A percentile compares a stretch with the other conserved stretches of the same genome.
phyloP scores from a whole-genome alignment of 2,797 vertebrate species.

The Adelosebastes latens region DNA sequence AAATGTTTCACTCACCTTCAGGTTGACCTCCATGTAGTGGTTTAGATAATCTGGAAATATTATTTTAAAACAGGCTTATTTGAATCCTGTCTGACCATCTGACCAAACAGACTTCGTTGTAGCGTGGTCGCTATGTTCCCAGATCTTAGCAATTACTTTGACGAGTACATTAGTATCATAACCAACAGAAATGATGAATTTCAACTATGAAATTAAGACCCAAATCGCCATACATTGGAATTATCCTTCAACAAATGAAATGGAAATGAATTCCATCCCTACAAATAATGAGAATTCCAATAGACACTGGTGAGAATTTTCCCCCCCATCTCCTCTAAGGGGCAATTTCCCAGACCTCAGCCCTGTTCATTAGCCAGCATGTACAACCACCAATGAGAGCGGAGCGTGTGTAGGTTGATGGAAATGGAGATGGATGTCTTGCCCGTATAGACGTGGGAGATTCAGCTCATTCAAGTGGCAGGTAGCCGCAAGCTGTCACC shows the following conservation, averaged over 20 bases:
- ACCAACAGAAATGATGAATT: background rate
- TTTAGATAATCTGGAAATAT: background rate
- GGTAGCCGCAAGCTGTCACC: conserved; percentile 52
- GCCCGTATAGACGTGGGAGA: conserved; percentile 28
- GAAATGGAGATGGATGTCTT: conserved; percentile 63
- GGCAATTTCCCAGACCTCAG: conserved; percentile 60
- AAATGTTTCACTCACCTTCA: background rate
- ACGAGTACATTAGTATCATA: background rate
- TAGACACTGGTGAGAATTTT: conserved; percentile 5
- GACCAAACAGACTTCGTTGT: background rate
- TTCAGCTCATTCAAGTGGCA: conserved; percentile 48
- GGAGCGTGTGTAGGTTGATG: conserved; percentile 32
- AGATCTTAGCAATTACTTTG: background rate
- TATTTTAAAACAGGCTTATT: background rate
- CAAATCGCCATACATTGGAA: background rate
- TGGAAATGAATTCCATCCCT: conserved; percentile 45
- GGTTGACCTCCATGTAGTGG: background rate
- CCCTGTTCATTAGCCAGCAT: conserved; percentile 65
- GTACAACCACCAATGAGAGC: conserved; percentile 44
- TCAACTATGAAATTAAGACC: background rate
- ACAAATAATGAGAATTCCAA: conserved; percentile 45
- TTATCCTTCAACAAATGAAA: conserved; percentile 22
- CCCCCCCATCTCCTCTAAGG: conserved; percentile 29
- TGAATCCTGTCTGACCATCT: background rate
- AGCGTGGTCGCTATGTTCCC: background rate